Conservation (phyloP, 1,140 invertebrate genomes). For the Macrobrachium nipponense region DNA sequence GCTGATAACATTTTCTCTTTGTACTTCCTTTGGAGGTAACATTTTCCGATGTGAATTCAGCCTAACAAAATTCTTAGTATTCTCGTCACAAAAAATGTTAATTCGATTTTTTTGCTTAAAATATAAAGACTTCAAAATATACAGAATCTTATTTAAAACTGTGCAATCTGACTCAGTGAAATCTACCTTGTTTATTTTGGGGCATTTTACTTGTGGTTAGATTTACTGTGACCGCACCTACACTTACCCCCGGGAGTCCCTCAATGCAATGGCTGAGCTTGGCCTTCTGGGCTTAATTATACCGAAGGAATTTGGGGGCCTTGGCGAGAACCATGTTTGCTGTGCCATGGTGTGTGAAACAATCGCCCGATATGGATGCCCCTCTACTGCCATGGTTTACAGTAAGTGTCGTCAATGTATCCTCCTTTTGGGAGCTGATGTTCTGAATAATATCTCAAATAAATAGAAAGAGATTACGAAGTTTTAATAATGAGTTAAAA, state of each 20-base stretch:
- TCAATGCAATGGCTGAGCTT: constrained; percentile 52
- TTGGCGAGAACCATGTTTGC: constrained; percentile 44
- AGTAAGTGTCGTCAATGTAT: constrained; percentile 39
- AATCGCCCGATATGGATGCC: constrained; percentile 57
- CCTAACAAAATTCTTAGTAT: too few species aligned
- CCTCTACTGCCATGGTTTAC: constrained; percentile 55
- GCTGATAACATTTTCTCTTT: too few species aligned
- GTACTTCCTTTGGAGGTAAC: too few species aligned
- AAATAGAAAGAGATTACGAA: too few species aligned
- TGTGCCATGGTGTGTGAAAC: constrained; percentile 56
- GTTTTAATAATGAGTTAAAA: not conserved
- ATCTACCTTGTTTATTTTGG: not conserved
- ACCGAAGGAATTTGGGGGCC: constrained; percentile 53
- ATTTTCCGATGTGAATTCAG: too few species aligned
- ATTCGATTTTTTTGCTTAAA: too few species aligned
- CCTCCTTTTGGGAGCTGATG: not conserved
- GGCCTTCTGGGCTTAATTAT: constrained; percentile 57
- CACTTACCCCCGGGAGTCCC: constrained; percentile 37
- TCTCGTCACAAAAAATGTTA: too few species aligned
- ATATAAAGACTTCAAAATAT: too few species aligned
- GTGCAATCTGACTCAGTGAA: too few species aligned
- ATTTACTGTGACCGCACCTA: constrained; percentile 45
- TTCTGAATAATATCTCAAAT: not conserved
- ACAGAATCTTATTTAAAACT: too few species aligned
- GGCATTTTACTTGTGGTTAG: not conserved